These are phyloP conservation scores for Nycteola revayana DNA, from an alignment of 2,888 invertebrate genomes.

Conservation along the genomic window DNA sequence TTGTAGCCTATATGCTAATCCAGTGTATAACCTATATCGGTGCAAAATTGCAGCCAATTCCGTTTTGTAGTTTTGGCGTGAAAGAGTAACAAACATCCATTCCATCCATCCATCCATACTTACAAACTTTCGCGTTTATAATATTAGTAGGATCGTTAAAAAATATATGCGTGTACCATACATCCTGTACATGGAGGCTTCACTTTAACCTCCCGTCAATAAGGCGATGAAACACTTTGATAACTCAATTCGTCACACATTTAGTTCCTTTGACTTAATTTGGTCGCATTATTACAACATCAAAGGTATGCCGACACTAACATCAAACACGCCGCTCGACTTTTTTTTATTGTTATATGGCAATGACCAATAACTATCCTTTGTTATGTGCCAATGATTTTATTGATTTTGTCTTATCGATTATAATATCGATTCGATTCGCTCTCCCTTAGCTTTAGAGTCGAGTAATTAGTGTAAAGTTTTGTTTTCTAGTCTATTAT, in stretches of 20 bases:
- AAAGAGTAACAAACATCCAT: no score
- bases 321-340: slow-evolving; percentile 63
- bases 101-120: no score
- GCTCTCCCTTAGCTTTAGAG: slow-evolving; percentile 66
- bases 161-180: slow-evolving; percentile 20
- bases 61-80: no score
- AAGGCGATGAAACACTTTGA: slow-evolving; percentile 72
- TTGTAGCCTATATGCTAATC: no score
- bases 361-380: slow-evolving; percentile 18
- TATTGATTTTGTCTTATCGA: slow-evolving; percentile 78
- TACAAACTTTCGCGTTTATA: no score
- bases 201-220: slow-evolving; percentile 49
- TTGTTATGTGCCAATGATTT: slow-evolving; percentile 56
- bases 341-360: slow-evolving; percentile 29
- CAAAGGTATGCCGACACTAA: slow-evolving; percentile 68
- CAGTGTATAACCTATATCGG: no score
- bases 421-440: slow-evolving; percentile 60
- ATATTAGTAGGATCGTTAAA: no score
- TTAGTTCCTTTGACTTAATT: slow-evolving; percentile 78
- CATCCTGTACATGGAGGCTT: slow-evolving; percentile 29
- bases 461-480: slow-evolving; percentile 63
- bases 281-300: slow-evolving; percentile 75
- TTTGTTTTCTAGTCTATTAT: slow-evolving; percentile 58
- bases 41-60: no score
- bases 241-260: slow-evolving; percentile 78